phyloP scores from a whole-genome alignment of 2,113 vertebrate genomes.

The Stomatorhinus ivindoensis region DNA sequence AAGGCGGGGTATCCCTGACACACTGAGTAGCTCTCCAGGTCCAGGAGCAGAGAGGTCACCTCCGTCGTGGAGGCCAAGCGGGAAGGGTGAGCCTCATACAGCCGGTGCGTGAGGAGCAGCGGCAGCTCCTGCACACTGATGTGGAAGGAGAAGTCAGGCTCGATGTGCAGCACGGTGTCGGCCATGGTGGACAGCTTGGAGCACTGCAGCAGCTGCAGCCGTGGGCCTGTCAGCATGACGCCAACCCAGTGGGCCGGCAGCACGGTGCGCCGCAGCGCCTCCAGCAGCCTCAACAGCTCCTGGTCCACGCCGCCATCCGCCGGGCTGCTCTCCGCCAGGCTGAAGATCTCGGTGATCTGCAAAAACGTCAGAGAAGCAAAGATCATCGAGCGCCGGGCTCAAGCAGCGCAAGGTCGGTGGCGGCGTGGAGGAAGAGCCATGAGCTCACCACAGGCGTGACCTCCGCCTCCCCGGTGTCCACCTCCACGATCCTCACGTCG shows the following conservation, averaged over 20 bases:
- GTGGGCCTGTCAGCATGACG: slow-evolving; percentile 36
- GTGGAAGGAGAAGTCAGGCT: slow-evolving; percentile 37
- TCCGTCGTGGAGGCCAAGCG: slow-evolving; percentile 22
- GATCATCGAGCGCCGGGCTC: neutral
- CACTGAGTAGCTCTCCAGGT: slow-evolving; percentile 37
- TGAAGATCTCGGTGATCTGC: slow-evolving; percentile 35
- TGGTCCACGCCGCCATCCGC: neutral
- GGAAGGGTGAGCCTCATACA: slow-evolving; percentile 36
- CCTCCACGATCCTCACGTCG: slow-evolving; percentile 19
- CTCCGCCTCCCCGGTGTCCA: slow-evolving; percentile 6
- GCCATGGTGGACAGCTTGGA: slow-evolving; percentile 46
- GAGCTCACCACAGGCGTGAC: slow-evolving; percentile 27
- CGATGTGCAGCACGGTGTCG: slow-evolving; percentile 41
- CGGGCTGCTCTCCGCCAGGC: slow-evolving; percentile 20
- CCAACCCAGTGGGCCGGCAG: slow-evolving; percentile 45
- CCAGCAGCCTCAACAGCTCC: slow-evolving; percentile 34
- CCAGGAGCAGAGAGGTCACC: slow-evolving; percentile 35
- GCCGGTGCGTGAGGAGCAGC: slow-evolving; percentile 37
- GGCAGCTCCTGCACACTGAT: slow-evolving; percentile 40
- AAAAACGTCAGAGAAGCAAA: neutral
- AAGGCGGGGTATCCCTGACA: slow-evolving; percentile 38
- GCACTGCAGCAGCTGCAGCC: slow-evolving; percentile 45
- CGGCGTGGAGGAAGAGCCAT: neutral
- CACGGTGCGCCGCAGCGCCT: slow-evolving; percentile 22
- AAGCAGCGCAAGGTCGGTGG: neutral